These are phyloP conservation scores for Poecilia wingei DNA, from an alignment of 2,797 vertebrate genomes.

Conservation along the genomic window DNA sequence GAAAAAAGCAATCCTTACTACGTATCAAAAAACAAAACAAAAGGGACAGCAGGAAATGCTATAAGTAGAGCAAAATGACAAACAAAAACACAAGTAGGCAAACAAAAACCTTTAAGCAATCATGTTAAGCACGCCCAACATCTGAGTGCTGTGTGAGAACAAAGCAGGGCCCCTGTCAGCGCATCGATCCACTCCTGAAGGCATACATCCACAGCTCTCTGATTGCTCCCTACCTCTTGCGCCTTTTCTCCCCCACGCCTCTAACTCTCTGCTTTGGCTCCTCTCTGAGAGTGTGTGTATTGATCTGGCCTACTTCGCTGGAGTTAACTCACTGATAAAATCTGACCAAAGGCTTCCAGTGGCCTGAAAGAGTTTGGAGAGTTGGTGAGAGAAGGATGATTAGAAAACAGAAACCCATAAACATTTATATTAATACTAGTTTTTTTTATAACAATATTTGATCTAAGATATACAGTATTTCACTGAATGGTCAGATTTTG, in stretches of 20 bases:
- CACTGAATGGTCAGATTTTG: not conserved
- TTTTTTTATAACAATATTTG: slow-evolving; percentile 6
- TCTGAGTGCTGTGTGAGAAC: slow-evolving; percentile 93
- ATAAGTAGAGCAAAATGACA: slow-evolving; percentile 75
- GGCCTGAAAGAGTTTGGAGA: slow-evolving; percentile 79
- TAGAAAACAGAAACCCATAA: not conserved
- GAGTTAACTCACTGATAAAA: slow-evolving; percentile 93
- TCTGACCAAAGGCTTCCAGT: slow-evolving; percentile 83
- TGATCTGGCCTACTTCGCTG: slow-evolving; percentile 90
- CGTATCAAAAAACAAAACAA: slow-evolving; percentile 48
- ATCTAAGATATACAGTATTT: slow-evolving; percentile 8
- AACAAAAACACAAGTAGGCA: slow-evolving; percentile 81
- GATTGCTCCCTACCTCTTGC: slow-evolving; percentile 90
- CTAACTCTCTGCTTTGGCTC: slow-evolving; percentile 70
- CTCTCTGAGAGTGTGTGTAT: slow-evolving; percentile 91
- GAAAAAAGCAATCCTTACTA: slow-evolving; percentile 29
- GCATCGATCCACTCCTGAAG: slow-evolving; percentile 96
- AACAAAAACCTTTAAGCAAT: slow-evolving; percentile 97
- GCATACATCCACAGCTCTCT: slow-evolving; percentile 84
- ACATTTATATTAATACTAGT: slow-evolving; percentile 9
- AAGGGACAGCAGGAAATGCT: slow-evolving; percentile 65
- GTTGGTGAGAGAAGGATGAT: slow-evolving; percentile 58
- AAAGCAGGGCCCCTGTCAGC: slow-evolving; percentile 92
- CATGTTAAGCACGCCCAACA: slow-evolving; percentile 96
- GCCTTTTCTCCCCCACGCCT: slow-evolving; percentile 67